Evolutionary conservation across 1,140 invertebrate species (phyloP), one percentile per base, ranked within the genome.

Genomic region (Drosophila elegans): DNA sequence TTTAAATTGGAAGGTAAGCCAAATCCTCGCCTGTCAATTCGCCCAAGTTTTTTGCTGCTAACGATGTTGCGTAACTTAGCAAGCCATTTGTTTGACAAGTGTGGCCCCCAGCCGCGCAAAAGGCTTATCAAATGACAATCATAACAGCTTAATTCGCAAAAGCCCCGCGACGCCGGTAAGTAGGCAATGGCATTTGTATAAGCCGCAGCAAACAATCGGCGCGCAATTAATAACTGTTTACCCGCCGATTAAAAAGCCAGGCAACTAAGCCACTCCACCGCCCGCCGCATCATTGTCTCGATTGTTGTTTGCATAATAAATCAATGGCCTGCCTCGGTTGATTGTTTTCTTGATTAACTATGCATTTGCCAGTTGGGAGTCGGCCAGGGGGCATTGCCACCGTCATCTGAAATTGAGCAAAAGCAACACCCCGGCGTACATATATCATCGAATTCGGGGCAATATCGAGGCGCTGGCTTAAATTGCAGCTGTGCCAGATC

Each of bases 191-290:
- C 57, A 78, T 80, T 85, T 74, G 76, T 67, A 27, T 62, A 88
- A 86, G 83, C 83, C 61, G 46, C 41, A 53, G 53, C 60, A 60
- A 73, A 73, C 64, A 66, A 55, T 72, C 71, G 61, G 66, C 29
- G 55, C 42, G 48, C 82, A 88, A 88, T 88, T 88, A 88, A 88
- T 88, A 89, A 89, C 84, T 89, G 84, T 89, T 88, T 88, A 74
- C 80, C 73, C 52, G 79, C 41, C 55, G 85, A 86, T 88, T 86
- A 79, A 83, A 76, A 82, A 85, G 66, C 45, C 78, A 64, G 44
- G 55, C 49, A 62, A 63, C 73, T 69, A 84, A 77, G 73, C 76
- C n/a, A 3, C 12, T n/a, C 46, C 27, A 27, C 45, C 11, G 11
- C 16, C 42, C 41, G 5, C 36, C 21, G 12, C 44, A 44, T 42